Evolutionary conservation across 2,888 invertebrate species (phyloP).

Genomic region (Drosophila paracracens): DNA sequence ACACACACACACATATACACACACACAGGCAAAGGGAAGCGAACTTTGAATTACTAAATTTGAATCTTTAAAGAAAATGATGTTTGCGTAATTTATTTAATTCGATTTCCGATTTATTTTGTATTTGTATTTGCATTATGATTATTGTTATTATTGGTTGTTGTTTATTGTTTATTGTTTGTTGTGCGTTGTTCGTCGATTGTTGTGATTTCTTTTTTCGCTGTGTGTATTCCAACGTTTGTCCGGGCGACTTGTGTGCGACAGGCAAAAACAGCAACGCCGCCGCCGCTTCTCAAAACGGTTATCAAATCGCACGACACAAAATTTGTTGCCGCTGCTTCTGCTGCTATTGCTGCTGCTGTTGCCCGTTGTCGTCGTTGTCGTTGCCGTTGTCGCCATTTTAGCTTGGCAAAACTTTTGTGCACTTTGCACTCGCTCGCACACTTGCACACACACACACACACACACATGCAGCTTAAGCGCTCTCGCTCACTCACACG

Average conservation of each 20-base stretch:
- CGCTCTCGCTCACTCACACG: constrained; percentile 42
- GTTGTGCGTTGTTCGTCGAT: constrained; percentile 2
- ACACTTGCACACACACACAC: constrained; percentile 11
- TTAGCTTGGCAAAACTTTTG: constrained; percentile 72
- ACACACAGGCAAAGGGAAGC: not conserved
- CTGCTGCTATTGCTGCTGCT: constrained; percentile 39
- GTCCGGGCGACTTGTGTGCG: constrained; percentile 47
- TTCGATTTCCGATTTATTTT: constrained; percentile 7
- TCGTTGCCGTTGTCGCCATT: constrained; percentile 70
- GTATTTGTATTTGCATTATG: constrained; percentile 2
- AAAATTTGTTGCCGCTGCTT: constrained; percentile 51
- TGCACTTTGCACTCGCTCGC: constrained; percentile 75
- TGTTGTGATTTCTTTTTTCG: constrained; percentile 1
- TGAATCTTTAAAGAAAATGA: constrained; percentile 2
- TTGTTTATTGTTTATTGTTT: constrained; percentile 1
- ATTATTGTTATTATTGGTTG: constrained; percentile 2
- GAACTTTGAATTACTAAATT: not conserved
- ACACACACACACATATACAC: not conserved
- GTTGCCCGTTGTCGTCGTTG: constrained; percentile 42
- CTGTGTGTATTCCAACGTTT: constrained; percentile 8
- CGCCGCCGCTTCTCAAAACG: constrained; percentile 74
- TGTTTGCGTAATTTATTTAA: constrained; percentile 11
- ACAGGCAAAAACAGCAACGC: constrained; percentile 59
- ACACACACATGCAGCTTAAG: constrained; percentile 28
- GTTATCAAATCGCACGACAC: constrained; percentile 75